A percentile compares a stretch with the other conserved stretches of the same genome.
These are phyloP conservation scores for Gymnocypris eckloni DNA, from an alignment of 2,797 vertebrate genomes.

Conservation along the genomic window DNA sequence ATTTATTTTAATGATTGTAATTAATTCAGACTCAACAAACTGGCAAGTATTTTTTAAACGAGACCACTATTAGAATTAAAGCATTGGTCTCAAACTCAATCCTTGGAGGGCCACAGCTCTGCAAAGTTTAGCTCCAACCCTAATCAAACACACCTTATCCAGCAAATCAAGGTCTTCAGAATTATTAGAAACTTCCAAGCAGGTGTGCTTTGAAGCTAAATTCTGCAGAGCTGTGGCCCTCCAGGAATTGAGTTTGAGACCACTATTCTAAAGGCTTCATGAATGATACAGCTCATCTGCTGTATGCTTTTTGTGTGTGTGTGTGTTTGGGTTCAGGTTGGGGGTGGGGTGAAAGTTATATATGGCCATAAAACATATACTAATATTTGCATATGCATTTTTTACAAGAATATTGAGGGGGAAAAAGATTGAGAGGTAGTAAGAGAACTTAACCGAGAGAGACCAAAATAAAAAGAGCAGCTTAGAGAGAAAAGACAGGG, in stretches of 20 bases:
- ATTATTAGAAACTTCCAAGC: too few species aligned
- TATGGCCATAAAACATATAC: not conserved
- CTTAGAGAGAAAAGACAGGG: not conserved
- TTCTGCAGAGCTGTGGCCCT: too few species aligned
- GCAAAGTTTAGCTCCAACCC: not conserved
- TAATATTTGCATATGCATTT: not conserved
- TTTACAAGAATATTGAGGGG: not conserved
- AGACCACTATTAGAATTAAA: not conserved
- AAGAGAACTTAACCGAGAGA: constrained; percentile 25
- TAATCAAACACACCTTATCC: too few species aligned
- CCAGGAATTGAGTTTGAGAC: too few species aligned
- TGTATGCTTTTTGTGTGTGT: not conserved
- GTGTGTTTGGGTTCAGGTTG: not conserved
- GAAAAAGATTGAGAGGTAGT: not conserved
- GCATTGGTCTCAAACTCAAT: too few species aligned
- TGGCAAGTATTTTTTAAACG: not conserved
- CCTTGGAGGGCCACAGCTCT: too few species aligned
- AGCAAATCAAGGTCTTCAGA: too few species aligned
- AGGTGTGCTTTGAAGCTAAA: too few species aligned
- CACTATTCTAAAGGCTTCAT: not conserved
- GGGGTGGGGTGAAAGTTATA: not conserved
- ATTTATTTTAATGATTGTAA: not conserved
- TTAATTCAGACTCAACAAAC: not conserved
- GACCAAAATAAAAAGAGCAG: constrained; percentile 1
- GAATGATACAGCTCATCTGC: not conserved